Conservation (phyloP, 2,113 vertebrate genomes). For the Procavia capensis region DNA sequence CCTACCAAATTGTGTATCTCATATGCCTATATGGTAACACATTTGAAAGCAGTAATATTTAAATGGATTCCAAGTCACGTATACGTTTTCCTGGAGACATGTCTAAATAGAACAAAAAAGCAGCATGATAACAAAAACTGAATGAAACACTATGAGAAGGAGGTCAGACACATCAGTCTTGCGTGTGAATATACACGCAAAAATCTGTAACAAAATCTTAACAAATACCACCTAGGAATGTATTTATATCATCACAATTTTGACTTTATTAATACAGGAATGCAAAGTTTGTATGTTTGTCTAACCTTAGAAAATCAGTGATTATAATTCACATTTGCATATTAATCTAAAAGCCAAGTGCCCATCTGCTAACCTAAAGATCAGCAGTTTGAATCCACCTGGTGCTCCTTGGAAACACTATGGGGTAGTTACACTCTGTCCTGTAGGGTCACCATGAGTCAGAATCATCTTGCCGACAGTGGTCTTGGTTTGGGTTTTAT, state of each 20-base stretch:
- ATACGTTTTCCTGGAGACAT: neutral
- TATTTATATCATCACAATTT: neutral
- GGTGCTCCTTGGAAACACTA: no score
- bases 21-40: neutral
- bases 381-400: no score
- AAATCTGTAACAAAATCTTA: neutral
- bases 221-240: neutral
- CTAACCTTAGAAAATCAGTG: neutral
- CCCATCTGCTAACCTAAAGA: no score
- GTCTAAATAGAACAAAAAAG: neutral
- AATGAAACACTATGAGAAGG: neutral
- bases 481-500: no score
- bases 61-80: neutral
- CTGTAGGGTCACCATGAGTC: no score
- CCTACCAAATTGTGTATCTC: neutral
- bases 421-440: no score
- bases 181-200: neutral
- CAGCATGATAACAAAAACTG: neutral
- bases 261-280: neutral
- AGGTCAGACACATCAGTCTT: neutral
- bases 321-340: neutral
- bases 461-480: no score
- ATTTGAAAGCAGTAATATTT: slow-evolving; percentile 33
- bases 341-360: no score
- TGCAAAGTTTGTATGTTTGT: neutral